Base-by-base conservation (phyloP, 2,797 vertebrate species). In the Muscicapa striata region DNA sequence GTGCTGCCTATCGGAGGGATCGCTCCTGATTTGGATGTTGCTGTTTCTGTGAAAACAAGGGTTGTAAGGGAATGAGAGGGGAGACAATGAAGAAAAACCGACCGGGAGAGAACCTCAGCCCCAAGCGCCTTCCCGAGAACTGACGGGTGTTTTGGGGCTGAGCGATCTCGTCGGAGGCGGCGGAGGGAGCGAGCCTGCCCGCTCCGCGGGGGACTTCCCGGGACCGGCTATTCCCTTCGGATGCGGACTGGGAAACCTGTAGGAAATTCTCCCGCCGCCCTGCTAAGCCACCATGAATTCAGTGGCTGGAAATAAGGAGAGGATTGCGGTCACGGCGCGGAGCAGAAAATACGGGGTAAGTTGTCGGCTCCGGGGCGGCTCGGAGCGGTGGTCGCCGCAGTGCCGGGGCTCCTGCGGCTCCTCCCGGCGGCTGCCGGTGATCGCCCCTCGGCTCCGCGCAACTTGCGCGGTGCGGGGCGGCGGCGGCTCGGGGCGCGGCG, bases 281-380 rank as follows among this genome's bases (percentile, higher is more conserved):
- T 82, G 93, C 21, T 59, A 93, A 89, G 94, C 92, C 97, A 97
- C 95, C 97, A 99, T 99, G 98, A 98, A 98, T 98, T 99, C 98
- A 43, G 97, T 99, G 97, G 98, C 98, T 94, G 99, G 99, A 94
- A 99, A 98, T 98, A 99, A 99, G 97, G 99, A 99, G 91, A 98
- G 99, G 97, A 97, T 98, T 34, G 98, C 98, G 46, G 97, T 98
- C 77, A 98, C 98, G 96, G 98, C 97, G 87, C 94, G 99, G 97
- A 98, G 98, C 98, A 98, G 98, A 97, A 99, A 99, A 98, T 98
- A 98, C 74, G 99, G 98, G 99, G 99, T 99, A 98, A 98, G 98
- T 98, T 95, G 70, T 23, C 21, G 48, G 75, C 23, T 51, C 82
- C n/a, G 29, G 38, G 59, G 30, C 38, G 6, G 88, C 52, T 51